phyloP scores from a whole-genome alignment of 2,888 invertebrate genomes.

The Agriotes lineatus region DNA sequence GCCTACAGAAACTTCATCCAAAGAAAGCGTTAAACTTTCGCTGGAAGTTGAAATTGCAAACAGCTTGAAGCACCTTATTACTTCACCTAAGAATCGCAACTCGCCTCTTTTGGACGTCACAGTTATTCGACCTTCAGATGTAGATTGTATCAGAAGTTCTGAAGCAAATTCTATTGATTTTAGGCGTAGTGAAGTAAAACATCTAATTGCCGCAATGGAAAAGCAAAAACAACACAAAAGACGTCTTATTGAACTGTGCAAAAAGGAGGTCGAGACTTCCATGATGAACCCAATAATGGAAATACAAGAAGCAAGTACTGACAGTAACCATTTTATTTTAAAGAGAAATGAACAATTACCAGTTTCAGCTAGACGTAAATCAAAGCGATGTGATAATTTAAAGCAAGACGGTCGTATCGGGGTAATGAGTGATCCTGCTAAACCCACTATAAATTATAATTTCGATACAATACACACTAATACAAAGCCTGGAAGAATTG shows the following conservation, averaged over 20 bases:
- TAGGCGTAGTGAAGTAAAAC: conserved; percentile 47
- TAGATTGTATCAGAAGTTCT: conserved; percentile 11
- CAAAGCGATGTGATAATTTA: conserved; percentile 12
- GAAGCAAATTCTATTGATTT: not conserved
- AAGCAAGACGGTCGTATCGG: not conserved
- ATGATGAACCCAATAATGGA: conserved; percentile 1
- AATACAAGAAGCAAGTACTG: not conserved
- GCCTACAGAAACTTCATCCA: not conserved
- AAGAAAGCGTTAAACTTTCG: conserved; percentile 53
- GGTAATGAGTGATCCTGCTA: not conserved
- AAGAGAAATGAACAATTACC: not conserved
- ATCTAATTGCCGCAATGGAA: conserved; percentile 56
- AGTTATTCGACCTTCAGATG: conserved; percentile 58
- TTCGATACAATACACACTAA: not conserved
- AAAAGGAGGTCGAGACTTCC: not conserved
- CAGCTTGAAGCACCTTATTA: conserved; percentile 56
- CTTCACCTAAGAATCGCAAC: conserved; percentile 53
- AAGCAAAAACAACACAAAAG: conserved; percentile 52
- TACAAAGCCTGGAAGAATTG: not conserved
- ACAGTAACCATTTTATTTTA: not conserved
- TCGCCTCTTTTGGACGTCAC: conserved; percentile 61
- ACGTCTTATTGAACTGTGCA: conserved; percentile 49
- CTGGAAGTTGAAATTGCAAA: conserved; percentile 62
- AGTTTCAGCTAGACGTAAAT: not conserved
- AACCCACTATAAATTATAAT: not conserved